Percentiles rank a stretch among this genome's conserved stretches.
phyloP scores from a whole-genome alignment of 1,140 invertebrate species.

The Formica exsecta region DNA sequence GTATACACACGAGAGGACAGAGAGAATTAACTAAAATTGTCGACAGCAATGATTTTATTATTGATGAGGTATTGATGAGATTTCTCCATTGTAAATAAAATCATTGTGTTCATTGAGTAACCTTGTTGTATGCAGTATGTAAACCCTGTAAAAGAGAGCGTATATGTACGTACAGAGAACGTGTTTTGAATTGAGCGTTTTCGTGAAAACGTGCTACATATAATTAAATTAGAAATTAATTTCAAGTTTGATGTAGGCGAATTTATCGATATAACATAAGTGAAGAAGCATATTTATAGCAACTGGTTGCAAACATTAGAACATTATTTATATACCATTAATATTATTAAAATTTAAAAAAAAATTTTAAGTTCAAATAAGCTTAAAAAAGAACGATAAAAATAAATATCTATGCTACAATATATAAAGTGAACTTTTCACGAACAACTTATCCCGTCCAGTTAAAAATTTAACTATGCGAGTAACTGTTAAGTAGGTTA shows the following conservation, averaged over 20 bases:
- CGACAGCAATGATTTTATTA: slow-evolving; percentile 12
- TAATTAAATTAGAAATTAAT: slow-evolving; percentile 36
- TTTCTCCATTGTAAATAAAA: not conserved
- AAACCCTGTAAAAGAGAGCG: not conserved
- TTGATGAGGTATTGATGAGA: slow-evolving; percentile 26
- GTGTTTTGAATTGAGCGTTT: not conserved
- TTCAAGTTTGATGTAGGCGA: not conserved
- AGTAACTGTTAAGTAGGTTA: not conserved
- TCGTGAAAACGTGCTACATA: not conserved
- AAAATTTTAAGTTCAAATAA: not conserved
- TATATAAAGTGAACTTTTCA: not conserved
- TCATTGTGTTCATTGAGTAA: slow-evolving; percentile 25
- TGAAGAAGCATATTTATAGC: not conserved
- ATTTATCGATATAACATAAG: not conserved
- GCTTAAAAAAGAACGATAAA: not conserved
- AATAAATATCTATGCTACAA: not conserved
- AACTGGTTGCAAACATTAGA: not conserved
- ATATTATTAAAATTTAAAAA: slow-evolving; percentile 17
- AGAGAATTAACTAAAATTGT: slow-evolving; percentile 21
- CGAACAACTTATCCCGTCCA: not conserved
- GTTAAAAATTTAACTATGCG: not conserved
- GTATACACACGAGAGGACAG: not conserved
- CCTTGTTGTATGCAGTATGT: not conserved
- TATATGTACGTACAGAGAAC: not conserved
- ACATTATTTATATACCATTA: not conserved